Evolutionary conservation across 2,888 invertebrate genomes (phyloP).

Genomic region (Automeris io): DNA sequence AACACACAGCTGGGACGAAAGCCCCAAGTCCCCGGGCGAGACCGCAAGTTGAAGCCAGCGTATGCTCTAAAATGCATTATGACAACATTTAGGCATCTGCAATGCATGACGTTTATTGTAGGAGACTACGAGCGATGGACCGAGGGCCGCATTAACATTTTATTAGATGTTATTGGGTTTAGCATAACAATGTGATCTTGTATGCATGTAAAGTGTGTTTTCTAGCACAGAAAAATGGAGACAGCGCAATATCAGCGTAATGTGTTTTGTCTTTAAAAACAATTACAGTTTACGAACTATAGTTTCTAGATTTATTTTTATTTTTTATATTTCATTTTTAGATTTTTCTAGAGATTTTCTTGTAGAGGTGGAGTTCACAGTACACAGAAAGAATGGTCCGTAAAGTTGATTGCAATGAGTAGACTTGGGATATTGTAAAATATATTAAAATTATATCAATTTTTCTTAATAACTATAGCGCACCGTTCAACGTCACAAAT

Average conservation of each 20-base stretch:
- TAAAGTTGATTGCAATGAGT: no score
- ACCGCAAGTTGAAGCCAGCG: constrained; percentile 6
- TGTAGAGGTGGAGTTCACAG: no score
- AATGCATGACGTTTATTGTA: constrained; percentile 34
- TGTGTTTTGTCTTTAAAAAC: no score
- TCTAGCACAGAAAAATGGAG: background rate
- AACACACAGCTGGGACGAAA: background rate
- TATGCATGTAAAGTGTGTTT: constrained; percentile 2
- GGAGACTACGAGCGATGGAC: constrained; percentile 12
- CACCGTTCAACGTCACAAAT: no score
- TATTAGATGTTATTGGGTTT: constrained; percentile 31
- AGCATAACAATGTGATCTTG: constrained; percentile 20
- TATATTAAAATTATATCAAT: no score
- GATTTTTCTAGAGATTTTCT: no score
- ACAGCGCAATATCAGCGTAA: background rate
- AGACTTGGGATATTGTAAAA: no score
- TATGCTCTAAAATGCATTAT: constrained; percentile 27
- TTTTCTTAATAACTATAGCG: no score
- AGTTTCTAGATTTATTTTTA: no score
- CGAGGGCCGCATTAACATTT: constrained; percentile 14
- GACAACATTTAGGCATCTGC: constrained; percentile 34
- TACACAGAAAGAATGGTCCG: no score
- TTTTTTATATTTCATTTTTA: no score
- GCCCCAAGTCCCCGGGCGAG: background rate
- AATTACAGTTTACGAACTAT: no score